These are phyloP conservation scores for Porites australiensis DNA, from an alignment of 64 coral and sea anemone species.

Conservation along the genomic window DNA sequence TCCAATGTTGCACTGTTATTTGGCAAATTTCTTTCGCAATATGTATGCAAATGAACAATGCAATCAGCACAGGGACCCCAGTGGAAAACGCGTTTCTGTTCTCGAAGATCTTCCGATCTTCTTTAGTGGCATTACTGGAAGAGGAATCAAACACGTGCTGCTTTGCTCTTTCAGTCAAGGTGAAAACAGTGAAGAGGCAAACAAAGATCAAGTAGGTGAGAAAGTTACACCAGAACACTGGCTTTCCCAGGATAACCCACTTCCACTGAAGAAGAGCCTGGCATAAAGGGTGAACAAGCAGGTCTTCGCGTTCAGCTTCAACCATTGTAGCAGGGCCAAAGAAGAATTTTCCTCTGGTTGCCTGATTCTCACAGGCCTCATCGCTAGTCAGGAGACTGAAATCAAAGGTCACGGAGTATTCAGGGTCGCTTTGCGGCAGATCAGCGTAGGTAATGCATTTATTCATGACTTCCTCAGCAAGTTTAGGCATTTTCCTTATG, in stretches of 20 bases:
- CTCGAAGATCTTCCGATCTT: constrained; percentile 21
- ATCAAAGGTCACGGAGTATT: constrained; percentile 59
- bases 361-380: constrained; percentile 1
- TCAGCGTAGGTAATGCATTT: constrained; percentile 70
- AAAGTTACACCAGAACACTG: constrained; percentile 55
- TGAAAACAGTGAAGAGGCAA: constrained; percentile 29
- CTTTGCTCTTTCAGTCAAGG: background rate
- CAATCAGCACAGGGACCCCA: background rate
- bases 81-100: background rate
- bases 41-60: constrained; percentile 38
- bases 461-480: constrained; percentile 75
- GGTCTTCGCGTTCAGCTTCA: constrained; percentile 59
- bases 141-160: background rate
- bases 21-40: constrained; percentile 77
- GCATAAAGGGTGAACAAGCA: constrained; percentile 69
- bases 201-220: constrained; percentile 40
- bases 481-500: constrained; percentile 75
- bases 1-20: constrained; percentile 60
- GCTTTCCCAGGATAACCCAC: constrained; percentile 71
- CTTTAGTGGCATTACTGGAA: background rate
- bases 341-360: background rate
- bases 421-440: constrained; percentile 26
- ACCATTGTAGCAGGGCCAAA: constrained; percentile 80
- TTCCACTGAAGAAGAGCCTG: constrained; percentile 76
- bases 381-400: constrained; percentile 61